Evolutionary conservation across 2,888 invertebrate genomes (phyloP), one percentile per base, ranked within the genome.

Genomic region (Heliconius aoede): DNA sequence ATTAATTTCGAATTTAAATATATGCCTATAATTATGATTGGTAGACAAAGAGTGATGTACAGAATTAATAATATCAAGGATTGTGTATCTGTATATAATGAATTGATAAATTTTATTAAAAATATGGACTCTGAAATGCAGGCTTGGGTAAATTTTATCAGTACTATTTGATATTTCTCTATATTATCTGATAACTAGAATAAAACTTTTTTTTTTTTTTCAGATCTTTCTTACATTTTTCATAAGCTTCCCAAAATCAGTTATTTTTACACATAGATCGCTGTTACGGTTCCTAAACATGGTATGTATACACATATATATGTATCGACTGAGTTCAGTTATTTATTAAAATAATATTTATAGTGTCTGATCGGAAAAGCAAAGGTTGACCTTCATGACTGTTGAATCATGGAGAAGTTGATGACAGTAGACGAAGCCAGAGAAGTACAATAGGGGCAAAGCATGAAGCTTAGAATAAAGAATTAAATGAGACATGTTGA

Each of bases 1-100:
- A 65, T 55, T 30, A 64, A 73, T 24, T 64, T 73, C 32, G 65
- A 73, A 55, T 51, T 30, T 40, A 73, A 65, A 55, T 64, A 62
- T 24, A 32, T 55, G 3, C 32, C 26, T 32, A 26, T 64, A 55
- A 73, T 65, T 21, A 18, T 55, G n/a, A 55, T 73, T 73, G 73
- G 73, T 15, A 73, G 26, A 26, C 64, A 64, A 24, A 73, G 73
- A 7, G 30, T 65, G 18, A n/a, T 55, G 2, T 51, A 65, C 55
- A 73, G 64, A 51, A 73, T 64, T 24, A 21, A 73, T 30, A 73
- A 30, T 55, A 55, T 73, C 8, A 64, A 62, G 55, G 26, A 24
- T 21, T 73, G 73, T 36, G 18, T 73, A 13, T 30, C 32, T 3
- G 64, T 55, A 11, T 73, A 73, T 55, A 51, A 36, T 11, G 46